These are phyloP conservation scores for Aphelocoma californica DNA, from an alignment of 2,797 vertebrate species.

Conservation along the genomic window DNA sequence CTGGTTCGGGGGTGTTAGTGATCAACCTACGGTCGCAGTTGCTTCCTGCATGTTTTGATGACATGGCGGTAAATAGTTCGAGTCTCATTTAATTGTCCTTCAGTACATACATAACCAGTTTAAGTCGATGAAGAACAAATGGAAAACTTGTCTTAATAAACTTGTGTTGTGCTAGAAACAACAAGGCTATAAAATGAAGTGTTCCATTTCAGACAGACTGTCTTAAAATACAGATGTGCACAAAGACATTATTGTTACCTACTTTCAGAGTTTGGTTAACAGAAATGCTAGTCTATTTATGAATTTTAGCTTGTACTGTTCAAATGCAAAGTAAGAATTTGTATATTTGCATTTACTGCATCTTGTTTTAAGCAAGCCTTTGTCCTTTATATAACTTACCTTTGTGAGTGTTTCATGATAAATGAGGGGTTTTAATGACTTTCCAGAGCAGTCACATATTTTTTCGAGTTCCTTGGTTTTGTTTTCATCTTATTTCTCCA, in stretches of 20 bases:
- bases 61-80: not conserved
- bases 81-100: not conserved
- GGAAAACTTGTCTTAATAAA: not conserved
- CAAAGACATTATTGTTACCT: not conserved
- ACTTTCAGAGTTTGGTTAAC: not conserved
- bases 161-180: not conserved
- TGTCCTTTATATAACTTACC: not conserved
- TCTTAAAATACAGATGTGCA: not conserved
- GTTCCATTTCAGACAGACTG: not conserved
- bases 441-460: not conserved
- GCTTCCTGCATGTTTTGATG: not conserved
- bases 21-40: fast-evolving
- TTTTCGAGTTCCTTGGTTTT: not conserved
- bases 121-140: not conserved
- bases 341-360: not conserved
- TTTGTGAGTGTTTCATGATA: not conserved
- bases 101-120: not conserved
- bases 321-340: not conserved
- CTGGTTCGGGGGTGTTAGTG: fast-evolving
- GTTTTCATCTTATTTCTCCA: not conserved
- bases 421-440: not conserved
- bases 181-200: too few relatives aligned
- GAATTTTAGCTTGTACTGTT: not conserved
- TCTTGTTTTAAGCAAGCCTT: not conserved
- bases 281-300: not conserved